A percentile compares a stretch with the other conserved stretches of the same genome.
phyloP scores from a whole-genome alignment of 1,140 invertebrate genomes.

The Drosophila nikananu region DNA sequence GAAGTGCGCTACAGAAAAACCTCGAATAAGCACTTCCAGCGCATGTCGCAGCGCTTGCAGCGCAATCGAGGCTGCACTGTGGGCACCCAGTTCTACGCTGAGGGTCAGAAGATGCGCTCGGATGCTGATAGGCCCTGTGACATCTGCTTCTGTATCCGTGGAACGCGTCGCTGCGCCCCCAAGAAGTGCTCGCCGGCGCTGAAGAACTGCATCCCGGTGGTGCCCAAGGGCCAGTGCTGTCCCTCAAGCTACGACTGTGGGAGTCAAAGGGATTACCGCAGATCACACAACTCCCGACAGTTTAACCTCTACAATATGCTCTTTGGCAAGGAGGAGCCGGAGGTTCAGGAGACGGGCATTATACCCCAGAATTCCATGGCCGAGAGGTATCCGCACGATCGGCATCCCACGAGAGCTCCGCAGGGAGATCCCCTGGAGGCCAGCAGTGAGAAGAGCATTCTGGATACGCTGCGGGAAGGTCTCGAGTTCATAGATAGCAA shows the following conservation, averaged over 20 bases:
- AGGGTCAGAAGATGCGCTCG: constrained; percentile 91
- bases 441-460: constrained; percentile 78
- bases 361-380: constrained; percentile 56
- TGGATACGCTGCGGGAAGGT: constrained; percentile 80
- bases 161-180: constrained; percentile 90
- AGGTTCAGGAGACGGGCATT: constrained; percentile 33
- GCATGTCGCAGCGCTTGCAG: constrained; percentile 77
- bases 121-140: constrained; percentile 88
- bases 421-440: constrained; percentile 35
- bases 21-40: constrained; percentile 79
- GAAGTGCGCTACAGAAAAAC: constrained; percentile 72
- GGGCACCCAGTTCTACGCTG: constrained; percentile 87
- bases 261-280: constrained; percentile 85
- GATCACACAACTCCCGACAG: constrained; percentile 71
- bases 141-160: constrained; percentile 93
- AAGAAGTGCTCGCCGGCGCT: constrained; percentile 91
- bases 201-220: constrained; percentile 91
- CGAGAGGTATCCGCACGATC: constrained; percentile 71
- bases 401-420: constrained; percentile 61
- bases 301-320: constrained; percentile 83
- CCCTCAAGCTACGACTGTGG: constrained; percentile 93
- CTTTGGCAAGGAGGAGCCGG: constrained; percentile 79
- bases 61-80: constrained; percentile 88
- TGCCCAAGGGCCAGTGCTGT: constrained; percentile 92
- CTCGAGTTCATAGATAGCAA: constrained; percentile 83